Conservation (phyloP, 2,113 vertebrate species). For the Nycticryphes semicollaris region DNA sequence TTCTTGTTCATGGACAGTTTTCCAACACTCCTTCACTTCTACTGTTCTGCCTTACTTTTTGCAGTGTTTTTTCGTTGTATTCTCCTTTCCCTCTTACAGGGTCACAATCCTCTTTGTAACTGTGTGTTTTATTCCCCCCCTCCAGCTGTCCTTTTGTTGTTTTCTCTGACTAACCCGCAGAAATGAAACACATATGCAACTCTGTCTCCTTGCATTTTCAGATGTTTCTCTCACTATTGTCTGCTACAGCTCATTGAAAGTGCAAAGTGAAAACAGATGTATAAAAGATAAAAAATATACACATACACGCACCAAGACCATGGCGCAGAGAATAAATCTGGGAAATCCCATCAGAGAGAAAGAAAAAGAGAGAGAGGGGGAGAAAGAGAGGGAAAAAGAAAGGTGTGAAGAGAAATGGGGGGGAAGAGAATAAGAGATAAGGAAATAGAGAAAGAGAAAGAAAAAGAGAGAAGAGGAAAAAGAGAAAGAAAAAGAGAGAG, state of each 20-base stretch:
- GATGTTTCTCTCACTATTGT: conserved; percentile 79
- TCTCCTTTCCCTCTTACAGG: conserved; percentile 36
- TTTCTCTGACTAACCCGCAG: conserved; percentile 62
- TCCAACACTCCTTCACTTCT: neutral
- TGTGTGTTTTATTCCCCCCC: neutral
- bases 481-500: accelerated
- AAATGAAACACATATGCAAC: conserved; percentile 80
- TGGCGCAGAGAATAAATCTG: neutral
- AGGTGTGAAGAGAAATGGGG: too few species aligned
- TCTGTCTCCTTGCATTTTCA: conserved; percentile 78
- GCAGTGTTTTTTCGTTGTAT: conserved; percentile 21
- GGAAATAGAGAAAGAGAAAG: accelerated
- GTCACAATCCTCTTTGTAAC: conserved; percentile 62
- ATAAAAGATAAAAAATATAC: conserved; percentile 30
- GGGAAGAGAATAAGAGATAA: neutral
- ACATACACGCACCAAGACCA: neutral
- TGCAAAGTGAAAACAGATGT: conserved; percentile 82
- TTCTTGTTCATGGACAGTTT: neutral
- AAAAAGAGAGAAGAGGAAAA: accelerated
- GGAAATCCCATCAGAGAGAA: conserved; percentile 38
- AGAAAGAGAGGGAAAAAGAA: too few species aligned
- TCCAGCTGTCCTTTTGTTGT: conserved; percentile 72
- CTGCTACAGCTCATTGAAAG: conserved; percentile 71
- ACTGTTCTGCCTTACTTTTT: neutral
- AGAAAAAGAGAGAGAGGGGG: neutral